Evolutionary conservation across 1,140 invertebrate genomes (phyloP).

Genomic region (Chrysopa pallens): DNA sequence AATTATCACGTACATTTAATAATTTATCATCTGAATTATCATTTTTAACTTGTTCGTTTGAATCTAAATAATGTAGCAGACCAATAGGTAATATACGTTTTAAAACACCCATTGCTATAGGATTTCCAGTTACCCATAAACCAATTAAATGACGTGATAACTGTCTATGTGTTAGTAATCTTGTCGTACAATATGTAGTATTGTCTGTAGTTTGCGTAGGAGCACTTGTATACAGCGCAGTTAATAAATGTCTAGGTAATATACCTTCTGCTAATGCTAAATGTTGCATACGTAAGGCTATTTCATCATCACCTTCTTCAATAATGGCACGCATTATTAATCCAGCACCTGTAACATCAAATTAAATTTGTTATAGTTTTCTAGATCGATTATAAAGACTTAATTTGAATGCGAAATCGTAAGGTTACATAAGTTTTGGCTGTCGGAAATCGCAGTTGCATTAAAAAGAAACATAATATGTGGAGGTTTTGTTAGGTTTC

Average conservation of each 20-base stretch:
- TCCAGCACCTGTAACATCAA: conserved; percentile 45
- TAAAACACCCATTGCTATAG: conserved; percentile 75
- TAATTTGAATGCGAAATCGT: too few species aligned
- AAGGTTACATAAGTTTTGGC: too few species aligned
- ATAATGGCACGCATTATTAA: conserved; percentile 94
- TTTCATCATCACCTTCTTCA: conserved; percentile 83
- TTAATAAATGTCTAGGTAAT: conserved; percentile 78
- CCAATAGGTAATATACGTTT: conserved; percentile 79
- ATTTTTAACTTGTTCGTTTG: conserved; percentile 66
- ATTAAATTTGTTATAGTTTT: too few species aligned
- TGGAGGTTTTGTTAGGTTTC: too few species aligned
- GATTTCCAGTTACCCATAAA: conserved; percentile 93
- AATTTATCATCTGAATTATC: conserved; percentile 40
- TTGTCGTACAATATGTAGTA: conserved; percentile 53
- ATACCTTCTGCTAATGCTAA: conserved; percentile 94
- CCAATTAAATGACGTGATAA: conserved; percentile 90
- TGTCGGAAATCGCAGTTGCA: too few species aligned
- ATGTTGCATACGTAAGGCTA: conserved; percentile 88
- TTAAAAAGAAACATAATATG: too few species aligned
- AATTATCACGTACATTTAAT: conserved; percentile 78
- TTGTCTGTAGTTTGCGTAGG: conserved; percentile 74
- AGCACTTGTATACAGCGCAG: conserved; percentile 76
- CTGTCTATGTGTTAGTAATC: conserved; percentile 72
- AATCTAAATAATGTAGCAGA: conserved; percentile 78
- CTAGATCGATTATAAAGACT: too few species aligned